Base-by-base conservation (phyloP, 1,140 invertebrate species). In the Drosophila nigrodunni region DNA sequence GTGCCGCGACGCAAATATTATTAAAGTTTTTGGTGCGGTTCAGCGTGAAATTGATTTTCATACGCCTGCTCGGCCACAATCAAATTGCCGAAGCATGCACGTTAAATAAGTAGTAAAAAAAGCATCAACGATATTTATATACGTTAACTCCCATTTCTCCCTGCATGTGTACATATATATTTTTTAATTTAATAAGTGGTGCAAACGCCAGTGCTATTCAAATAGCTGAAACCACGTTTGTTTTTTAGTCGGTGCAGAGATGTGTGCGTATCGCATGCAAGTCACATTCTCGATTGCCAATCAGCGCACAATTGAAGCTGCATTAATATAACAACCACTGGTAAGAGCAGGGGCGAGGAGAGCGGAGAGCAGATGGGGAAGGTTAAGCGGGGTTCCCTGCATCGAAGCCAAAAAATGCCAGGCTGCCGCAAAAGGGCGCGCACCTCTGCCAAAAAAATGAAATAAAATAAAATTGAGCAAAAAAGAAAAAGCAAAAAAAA, bases 11-110 rank as follows among this genome's bases (percentile, higher is more conserved):
- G 83, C 82, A 87, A 88, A 87, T 87, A 87, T 87, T 88, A 87
- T 87, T 87, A 88, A 88, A 88, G 83, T 88, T 88, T 90, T 89
- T 88, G 85, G 85, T 88, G 87, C 85, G 85, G 80, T 88, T 88
- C 85, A 86, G 85, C 85, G 85, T 88, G 81, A 88, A 88, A 88
- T 88, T 88, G 85, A 88, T 88, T 88, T 88, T 88, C 85, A 88
- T 88, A 89, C 85, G 85, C 86, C 85, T 88, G 77, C 80, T 88
- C 85, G 85, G 77, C 86, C 85, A 85, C 85, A 88, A 88, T 88
- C 85, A 88, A 88, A 88, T 85, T 90, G 85, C 75, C 77, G 85
- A 83, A 85, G 80, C 80, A 90, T 89, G 80, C 85, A 89, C 80
- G 80, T 89, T 89, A 89, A 88, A 88, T 89, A 80, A 80, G 76